These are phyloP conservation scores for Troides helena DNA, from an alignment of 2,888 invertebrate species.

Conservation along the genomic window DNA sequence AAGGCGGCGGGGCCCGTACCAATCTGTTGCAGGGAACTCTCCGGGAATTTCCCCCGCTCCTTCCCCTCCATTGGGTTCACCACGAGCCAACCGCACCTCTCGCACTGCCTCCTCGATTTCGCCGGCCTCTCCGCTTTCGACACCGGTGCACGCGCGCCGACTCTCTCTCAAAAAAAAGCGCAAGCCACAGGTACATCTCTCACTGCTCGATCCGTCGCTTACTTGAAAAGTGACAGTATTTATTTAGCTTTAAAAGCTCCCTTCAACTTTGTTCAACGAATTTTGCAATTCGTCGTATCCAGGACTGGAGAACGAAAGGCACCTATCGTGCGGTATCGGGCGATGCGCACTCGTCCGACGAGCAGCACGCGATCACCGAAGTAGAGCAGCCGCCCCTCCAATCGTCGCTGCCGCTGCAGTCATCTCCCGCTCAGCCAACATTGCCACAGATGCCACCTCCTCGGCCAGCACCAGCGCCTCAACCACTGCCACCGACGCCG, in stretches of 20 bases:
- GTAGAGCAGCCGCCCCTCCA: constrained; percentile 7
- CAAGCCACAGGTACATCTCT: constrained; percentile 54
- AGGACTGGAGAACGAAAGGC: constrained; percentile 74
- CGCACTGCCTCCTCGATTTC: constrained; percentile 42
- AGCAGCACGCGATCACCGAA: constrained; percentile 37
- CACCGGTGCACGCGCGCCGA: constrained; percentile 77
- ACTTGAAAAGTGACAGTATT: too few relatives aligned
- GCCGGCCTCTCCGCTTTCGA: constrained; percentile 67
- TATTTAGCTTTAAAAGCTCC: too few relatives aligned
- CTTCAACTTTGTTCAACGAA: too few relatives aligned
- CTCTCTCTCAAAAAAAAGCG: constrained; percentile 67
- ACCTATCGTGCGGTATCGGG: constrained; percentile 65
- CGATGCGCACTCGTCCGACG: constrained; percentile 66
- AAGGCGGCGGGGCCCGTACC: constrained; percentile 21
- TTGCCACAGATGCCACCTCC: constrained; percentile 19
- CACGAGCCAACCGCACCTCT: constrained; percentile 32
- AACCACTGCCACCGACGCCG: not conserved
- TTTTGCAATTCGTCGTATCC: constrained; percentile 7
- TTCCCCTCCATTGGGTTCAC: constrained; percentile 31
- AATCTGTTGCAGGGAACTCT: constrained; percentile 30
- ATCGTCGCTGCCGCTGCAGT: constrained; percentile 35
- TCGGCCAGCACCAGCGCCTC: constrained; percentile 4
- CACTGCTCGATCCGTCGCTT: too few relatives aligned
- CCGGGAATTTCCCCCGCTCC: constrained; percentile 26
- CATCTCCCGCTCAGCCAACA: constrained; percentile 25